These are phyloP conservation scores for Phytoseiulus persimilis DNA, from an alignment of 2,888 invertebrate genomes.

Conservation along the genomic window DNA sequence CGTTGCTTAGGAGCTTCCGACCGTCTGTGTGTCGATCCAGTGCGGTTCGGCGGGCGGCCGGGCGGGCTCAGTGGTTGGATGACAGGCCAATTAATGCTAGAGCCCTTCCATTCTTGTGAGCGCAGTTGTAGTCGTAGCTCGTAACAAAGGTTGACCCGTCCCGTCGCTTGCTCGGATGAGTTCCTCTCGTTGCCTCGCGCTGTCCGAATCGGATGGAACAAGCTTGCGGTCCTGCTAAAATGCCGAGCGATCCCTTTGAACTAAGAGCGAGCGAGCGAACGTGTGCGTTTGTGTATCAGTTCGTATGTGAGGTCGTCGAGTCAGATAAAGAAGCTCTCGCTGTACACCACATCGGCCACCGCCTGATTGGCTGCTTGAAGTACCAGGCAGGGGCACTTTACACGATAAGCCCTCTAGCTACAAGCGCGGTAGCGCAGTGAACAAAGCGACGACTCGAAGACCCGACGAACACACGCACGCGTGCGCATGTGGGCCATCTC, in stretches of 20 bases:
- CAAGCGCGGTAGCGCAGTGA: neutral
- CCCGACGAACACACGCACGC: neutral
- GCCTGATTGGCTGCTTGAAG: neutral
- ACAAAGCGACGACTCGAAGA: neutral
- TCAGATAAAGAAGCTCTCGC: neutral
- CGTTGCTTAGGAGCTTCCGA: neutral
- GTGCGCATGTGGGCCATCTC: neutral
- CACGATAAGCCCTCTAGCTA: neutral
- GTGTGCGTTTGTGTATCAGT: neutral
- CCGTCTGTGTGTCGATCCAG: neutral
- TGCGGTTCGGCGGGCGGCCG: neutral
- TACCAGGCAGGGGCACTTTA: neutral
- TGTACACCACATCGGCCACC: neutral
- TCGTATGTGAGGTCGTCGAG: neutral
- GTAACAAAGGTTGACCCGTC: neutral
- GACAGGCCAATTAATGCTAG: constrained; percentile 5
- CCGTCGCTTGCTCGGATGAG: neutral
- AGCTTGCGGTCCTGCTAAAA: neutral
- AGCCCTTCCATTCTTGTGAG: neutral
- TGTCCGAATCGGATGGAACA: neutral
- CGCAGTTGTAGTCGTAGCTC: neutral
- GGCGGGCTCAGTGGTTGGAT: neutral
- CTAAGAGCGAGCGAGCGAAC: neutral
- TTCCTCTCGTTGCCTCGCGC: neutral
- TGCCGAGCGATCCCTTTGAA: neutral